These are phyloP conservation scores for Clavelina lepadiformis DNA, from an alignment of 23 tunicate genomes.

Conservation along the genomic window DNA sequence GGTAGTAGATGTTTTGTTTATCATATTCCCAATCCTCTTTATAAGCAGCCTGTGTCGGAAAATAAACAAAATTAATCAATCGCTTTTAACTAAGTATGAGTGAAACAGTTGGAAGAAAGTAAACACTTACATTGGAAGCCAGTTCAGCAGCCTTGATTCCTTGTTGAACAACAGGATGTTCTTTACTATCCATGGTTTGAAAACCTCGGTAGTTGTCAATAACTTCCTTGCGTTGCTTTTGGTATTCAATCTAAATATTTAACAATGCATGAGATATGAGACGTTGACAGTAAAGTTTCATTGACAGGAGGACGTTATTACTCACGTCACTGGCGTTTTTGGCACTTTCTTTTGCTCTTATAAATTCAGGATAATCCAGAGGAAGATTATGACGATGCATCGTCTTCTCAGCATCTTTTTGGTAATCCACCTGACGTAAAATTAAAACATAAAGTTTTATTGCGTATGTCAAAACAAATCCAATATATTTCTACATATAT, in stretches of 20 bases:
- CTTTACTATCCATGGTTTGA: constrained; percentile 71
- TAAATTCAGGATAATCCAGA: constrained; percentile 82
- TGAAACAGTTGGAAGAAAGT: no score
- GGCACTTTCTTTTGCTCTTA: constrained; percentile 73
- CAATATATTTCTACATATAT: no score
- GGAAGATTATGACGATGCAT: constrained; percentile 50
- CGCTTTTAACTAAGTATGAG: no score
- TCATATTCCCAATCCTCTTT: constrained; percentile 97
- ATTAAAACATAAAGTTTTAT: no score
- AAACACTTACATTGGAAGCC: constrained; percentile 47
- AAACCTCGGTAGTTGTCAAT: constrained; percentile 52
- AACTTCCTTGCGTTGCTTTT: constrained; percentile 52
- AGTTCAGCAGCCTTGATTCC: constrained; percentile 74
- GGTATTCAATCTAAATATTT: constrained; percentile 40
- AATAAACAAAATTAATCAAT: neutral
- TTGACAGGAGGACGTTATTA: no score
- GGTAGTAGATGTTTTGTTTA: constrained; percentile 74
- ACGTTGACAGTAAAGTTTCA: no score
- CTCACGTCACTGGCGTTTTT: constrained; percentile 84
- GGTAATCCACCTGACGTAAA: constrained; percentile 54
- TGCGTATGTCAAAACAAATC: no score
- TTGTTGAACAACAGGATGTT: constrained; percentile 74
- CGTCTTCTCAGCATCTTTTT: constrained; percentile 59
- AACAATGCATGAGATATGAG: no score
- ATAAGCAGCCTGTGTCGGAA: constrained; percentile 46